Conservation (phyloP, 2,113 vertebrate species). For the Zosterops pallidus region DNA sequence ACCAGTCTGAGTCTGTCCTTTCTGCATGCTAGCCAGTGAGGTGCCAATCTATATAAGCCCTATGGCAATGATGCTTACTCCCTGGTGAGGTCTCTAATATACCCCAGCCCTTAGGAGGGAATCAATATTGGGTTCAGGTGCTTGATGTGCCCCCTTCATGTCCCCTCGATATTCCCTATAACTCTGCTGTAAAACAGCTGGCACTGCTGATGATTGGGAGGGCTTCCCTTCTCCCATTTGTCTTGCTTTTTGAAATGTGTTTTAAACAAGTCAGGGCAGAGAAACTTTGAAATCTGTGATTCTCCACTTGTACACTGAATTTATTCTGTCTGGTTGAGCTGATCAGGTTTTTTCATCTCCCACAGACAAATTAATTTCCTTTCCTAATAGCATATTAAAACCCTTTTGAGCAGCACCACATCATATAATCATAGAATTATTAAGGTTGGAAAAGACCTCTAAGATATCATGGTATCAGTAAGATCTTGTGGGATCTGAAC, state of each 20-base stretch:
- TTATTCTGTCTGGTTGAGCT: background rate
- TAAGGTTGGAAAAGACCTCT: background rate
- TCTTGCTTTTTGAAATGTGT: background rate
- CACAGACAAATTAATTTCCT: background rate
- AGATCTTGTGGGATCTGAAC: background rate
- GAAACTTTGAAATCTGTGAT: background rate
- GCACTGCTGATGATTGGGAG: background rate
- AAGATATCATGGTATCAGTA: background rate
- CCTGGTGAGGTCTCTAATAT: background rate
- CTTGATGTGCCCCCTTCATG: background rate
- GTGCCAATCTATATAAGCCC: background rate
- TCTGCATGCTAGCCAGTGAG: background rate
- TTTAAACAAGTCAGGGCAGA: background rate
- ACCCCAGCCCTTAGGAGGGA: background rate
- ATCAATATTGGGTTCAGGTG: background rate
- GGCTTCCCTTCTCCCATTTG: background rate
- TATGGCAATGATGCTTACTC: background rate
- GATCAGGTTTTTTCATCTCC: background rate
- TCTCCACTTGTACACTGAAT: background rate
- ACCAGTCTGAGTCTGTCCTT: background rate
- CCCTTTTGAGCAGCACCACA: background rate
- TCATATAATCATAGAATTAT: background rate
- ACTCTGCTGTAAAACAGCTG: background rate
- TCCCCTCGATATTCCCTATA: background rate
- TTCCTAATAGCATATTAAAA: background rate